These are phyloP conservation scores for Bucco capensis DNA, from an alignment of 2,113 vertebrate genomes.

Conservation along the genomic window DNA sequence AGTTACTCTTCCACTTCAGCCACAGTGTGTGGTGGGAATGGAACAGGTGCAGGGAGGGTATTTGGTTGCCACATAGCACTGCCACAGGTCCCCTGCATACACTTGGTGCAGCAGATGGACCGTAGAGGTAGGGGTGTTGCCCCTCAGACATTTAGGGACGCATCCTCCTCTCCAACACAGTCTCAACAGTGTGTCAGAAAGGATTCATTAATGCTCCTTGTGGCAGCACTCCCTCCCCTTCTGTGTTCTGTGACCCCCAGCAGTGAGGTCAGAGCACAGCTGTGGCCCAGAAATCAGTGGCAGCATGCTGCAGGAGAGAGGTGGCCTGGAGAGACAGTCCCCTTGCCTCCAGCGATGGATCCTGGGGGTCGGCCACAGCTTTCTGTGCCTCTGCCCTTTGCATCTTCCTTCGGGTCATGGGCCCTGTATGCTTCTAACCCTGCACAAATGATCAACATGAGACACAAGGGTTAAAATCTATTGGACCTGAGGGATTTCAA, in stretches of 20 bases:
- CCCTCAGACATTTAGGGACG: not conserved
- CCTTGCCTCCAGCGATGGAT: rapidly evolving
- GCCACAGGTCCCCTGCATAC: not conserved
- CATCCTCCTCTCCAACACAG: not conserved
- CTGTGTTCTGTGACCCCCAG: not conserved
- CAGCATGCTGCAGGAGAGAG: not conserved
- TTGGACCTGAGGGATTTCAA: not conserved
- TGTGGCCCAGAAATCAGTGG: not conserved
- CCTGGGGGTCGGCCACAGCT: rapidly evolving
- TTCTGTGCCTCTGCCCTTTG: not conserved
- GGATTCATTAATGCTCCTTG: slow-evolving; percentile 10
- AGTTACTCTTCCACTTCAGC: not conserved
- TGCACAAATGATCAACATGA: rapidly evolving
- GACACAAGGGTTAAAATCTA: not conserved
- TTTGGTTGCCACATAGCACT: not conserved
- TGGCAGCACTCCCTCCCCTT: not conserved
- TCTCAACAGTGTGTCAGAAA: not conserved
- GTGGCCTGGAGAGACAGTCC: rapidly evolving
- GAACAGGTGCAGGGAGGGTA: not conserved
- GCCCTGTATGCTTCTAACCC: not conserved
- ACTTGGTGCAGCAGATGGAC: not conserved
- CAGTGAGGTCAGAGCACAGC: slow-evolving; percentile 10
- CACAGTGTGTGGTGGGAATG: not conserved
- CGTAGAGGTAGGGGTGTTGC: not conserved
- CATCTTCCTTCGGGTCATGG: not conserved